phyloP scores from a whole-genome alignment of 1,140 invertebrate genomes.

The Trachymyrmex septentrionalis region DNA sequence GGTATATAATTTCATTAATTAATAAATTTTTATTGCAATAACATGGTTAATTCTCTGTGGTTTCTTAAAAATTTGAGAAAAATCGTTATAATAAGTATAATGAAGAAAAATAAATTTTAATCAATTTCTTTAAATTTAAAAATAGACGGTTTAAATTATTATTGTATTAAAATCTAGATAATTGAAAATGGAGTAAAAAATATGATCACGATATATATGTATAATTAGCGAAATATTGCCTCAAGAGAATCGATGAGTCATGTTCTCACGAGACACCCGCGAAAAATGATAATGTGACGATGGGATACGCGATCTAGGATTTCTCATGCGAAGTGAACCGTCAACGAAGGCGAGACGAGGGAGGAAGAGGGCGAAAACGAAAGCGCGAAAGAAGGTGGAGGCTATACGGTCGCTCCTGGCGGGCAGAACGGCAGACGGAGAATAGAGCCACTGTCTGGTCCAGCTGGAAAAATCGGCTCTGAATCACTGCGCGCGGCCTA shows the following conservation, averaged over 20 bases:
- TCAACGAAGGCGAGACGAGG: conserved; percentile 1
- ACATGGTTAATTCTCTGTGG: neutral
- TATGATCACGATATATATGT: neutral
- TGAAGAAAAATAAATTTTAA: conserved; percentile 1
- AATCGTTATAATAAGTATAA: neutral
- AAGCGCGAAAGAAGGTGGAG: conserved; percentile 37
- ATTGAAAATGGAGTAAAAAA: neutral
- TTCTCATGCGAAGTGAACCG: conserved; percentile 33
- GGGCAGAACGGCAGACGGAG: conserved; percentile 69
- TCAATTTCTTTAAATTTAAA: neutral
- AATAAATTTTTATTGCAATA: neutral
- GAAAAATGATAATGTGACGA: conserved; percentile 29
- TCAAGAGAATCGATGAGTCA: neutral
- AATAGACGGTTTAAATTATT: neutral
- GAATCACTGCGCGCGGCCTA: conserved; percentile 81
- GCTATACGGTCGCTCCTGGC: conserved; percentile 18
- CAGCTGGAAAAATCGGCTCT: conserved; percentile 81
- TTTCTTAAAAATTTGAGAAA: neutral
- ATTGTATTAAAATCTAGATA: neutral
- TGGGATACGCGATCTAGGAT: conserved; percentile 11
- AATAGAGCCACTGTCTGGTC: conserved; percentile 80
- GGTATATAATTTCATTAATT: neutral
- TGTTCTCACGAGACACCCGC: conserved; percentile 45
- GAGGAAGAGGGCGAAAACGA: conserved; percentile 15
- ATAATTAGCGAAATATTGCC: neutral